phyloP scores from a whole-genome alignment of 2,888 invertebrate species.

The Neoascia interrupta region DNA sequence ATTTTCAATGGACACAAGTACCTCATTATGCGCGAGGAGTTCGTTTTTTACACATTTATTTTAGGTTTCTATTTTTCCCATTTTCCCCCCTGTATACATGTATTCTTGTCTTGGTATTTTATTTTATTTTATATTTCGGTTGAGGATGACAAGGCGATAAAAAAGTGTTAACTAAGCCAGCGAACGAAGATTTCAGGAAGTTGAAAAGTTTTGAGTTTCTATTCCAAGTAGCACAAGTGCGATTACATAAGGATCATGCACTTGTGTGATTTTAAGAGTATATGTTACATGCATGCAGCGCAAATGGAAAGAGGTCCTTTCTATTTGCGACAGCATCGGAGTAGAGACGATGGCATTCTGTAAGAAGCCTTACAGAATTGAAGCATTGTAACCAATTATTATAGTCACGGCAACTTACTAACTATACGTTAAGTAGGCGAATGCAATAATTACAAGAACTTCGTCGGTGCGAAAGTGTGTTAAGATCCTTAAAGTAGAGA shows the following conservation, averaged over 20 bases:
- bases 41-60: slow-evolving; percentile 4
- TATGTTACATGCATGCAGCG: too few species aligned
- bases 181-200: slow-evolving; percentile 16
- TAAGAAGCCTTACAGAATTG: too few species aligned
- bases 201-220: slow-evolving; percentile 28
- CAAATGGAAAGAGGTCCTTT: too few species aligned
- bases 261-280: background rate
- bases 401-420: too few species aligned
- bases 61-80: background rate
- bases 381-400: too few species aligned
- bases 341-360: too few species aligned
- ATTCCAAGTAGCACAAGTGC: background rate
- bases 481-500: too few species aligned
- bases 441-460: too few species aligned
- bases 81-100: background rate
- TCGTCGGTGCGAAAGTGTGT: too few species aligned
- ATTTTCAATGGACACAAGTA: slow-evolving; percentile 69
- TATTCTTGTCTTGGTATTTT: background rate
- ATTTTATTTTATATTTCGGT: slow-evolving; percentile 48
- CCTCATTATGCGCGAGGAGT: slow-evolving; percentile 64
- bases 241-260: slow-evolving; percentile 8
- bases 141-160: slow-evolving; percentile 33
- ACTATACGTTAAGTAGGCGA: too few species aligned
- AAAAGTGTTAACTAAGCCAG: slow-evolving; percentile 43
- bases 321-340: too few species aligned